Evolutionary conservation across 1,140 invertebrate species (phyloP), one percentile per base, ranked within the genome.

Genomic region (Diachasmimorpha longicaudata): DNA sequence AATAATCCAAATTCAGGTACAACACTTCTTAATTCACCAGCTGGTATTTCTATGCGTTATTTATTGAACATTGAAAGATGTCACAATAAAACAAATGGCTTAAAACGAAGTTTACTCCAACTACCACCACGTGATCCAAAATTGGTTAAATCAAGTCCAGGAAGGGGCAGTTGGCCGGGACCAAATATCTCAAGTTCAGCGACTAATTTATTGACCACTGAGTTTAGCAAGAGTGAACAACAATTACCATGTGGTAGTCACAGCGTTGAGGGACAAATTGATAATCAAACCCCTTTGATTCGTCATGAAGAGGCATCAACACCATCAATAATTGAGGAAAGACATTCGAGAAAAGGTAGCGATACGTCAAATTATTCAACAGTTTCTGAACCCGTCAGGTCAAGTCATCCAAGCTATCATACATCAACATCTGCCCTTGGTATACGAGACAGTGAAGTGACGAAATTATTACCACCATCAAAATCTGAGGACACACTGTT

Each of bases 191-290:
- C 89, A 8, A 88, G 68, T 37, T 69, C 72, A 68, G 39, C 75
- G 1, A 84, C 80, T 1, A 89, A 88, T 73, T 83, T 93, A 2
- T 81, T 91, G n/a, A 92, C 91, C 25, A 90, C 92, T 0, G 95
- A 96, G 81, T 93, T 95, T 78, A 95, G 94, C 63, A 95, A 95
- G 81, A 95, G 94, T 25, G 95, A 96, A 79, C 94, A 96, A 83
- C 94, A 96, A 76, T 82, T 96, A 4, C 83, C 86, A 0, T 82
- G 82, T 11, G 82, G 84, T 0, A 83, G 42, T 9, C 31, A 37
- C 10, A 2, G 14, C 13, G 37, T 1, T 52, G 66, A 55, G 85
- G 14, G 58, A 25, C 58, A 63, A 25, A 4, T 23, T 63, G 23
- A 25, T 13, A 23, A 63, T 23, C 58, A 63, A 31, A 19, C 14